phyloP scores from a whole-genome alignment of 2,797 vertebrate species.

The Lepidocolaptes lacrymiger region DNA sequence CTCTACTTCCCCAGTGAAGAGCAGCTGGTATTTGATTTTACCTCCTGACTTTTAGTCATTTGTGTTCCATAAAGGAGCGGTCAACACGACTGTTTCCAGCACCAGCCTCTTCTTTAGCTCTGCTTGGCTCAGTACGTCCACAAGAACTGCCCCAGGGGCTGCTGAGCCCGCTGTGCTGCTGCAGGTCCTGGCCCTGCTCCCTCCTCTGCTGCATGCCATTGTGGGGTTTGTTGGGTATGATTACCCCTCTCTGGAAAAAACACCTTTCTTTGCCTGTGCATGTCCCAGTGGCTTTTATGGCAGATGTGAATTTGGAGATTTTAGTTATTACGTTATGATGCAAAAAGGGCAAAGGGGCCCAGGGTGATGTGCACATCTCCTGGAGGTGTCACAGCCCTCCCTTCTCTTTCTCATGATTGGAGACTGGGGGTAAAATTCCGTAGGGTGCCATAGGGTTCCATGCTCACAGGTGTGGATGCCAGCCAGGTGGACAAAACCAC shows the following conservation, averaged over 20 bases:
- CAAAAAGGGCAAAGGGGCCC: background rate
- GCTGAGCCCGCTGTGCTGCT: background rate
- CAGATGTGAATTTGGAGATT: background rate
- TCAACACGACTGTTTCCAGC: background rate
- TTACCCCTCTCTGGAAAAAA: background rate
- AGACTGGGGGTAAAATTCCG: background rate
- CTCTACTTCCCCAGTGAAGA: background rate
- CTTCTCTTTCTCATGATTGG: background rate
- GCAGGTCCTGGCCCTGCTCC: background rate
- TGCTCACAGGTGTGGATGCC: accelerated
- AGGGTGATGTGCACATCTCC: background rate
- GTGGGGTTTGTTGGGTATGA: background rate
- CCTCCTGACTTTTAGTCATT: conserved; percentile 5
- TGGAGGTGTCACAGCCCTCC: background rate
- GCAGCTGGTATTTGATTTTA: background rate
- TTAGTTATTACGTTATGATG: background rate
- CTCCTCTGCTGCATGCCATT: background rate
- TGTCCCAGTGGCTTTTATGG: accelerated
- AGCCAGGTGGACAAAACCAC: background rate
- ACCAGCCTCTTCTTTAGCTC: background rate
- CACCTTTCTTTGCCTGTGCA: background rate
- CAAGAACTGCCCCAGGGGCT: accelerated
- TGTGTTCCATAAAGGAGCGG: accelerated
- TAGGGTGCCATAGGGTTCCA: background rate
- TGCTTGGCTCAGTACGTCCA: background rate